phyloP scores from a whole-genome alignment of 2,797 vertebrate genomes.

The Manis javanica region DNA sequence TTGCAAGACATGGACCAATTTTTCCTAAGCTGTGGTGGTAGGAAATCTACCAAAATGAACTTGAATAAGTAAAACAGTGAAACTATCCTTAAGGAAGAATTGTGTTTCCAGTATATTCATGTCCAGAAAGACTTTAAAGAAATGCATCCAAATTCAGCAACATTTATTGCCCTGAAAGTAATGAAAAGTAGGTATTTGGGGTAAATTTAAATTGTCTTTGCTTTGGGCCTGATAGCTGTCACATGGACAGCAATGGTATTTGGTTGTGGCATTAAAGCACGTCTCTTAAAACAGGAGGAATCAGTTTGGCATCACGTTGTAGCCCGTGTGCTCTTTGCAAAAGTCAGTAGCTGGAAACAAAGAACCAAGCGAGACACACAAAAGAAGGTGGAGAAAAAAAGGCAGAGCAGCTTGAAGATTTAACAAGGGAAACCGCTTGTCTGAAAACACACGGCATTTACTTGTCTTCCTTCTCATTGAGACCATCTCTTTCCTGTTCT shows the following conservation, averaged over 20 bases:
- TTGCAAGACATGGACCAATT: background rate
- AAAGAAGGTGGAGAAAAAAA: no score
- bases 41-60: background rate
- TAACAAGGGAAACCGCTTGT: accelerated
- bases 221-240: background rate
- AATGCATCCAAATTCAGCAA: background rate
- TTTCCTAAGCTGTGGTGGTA: background rate
- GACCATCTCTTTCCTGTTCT: background rate
- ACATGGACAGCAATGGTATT: accelerated
- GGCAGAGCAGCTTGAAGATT: accelerated
- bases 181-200: background rate
- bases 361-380: background rate
- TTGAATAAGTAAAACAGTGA: background rate
- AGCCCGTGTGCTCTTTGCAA: accelerated
- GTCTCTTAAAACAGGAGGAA: background rate
- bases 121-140: background rate
- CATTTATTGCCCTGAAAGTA: background rate
- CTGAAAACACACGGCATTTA: accelerated
- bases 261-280: background rate
- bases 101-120: background rate
- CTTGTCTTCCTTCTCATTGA: accelerated
- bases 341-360: background rate
- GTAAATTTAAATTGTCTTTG: background rate
- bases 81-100: background rate
- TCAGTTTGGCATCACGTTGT: accelerated